Evolutionary conservation across 2,797 vertebrate genomes (phyloP).

Genomic region (Catharus ustulatus): DNA sequence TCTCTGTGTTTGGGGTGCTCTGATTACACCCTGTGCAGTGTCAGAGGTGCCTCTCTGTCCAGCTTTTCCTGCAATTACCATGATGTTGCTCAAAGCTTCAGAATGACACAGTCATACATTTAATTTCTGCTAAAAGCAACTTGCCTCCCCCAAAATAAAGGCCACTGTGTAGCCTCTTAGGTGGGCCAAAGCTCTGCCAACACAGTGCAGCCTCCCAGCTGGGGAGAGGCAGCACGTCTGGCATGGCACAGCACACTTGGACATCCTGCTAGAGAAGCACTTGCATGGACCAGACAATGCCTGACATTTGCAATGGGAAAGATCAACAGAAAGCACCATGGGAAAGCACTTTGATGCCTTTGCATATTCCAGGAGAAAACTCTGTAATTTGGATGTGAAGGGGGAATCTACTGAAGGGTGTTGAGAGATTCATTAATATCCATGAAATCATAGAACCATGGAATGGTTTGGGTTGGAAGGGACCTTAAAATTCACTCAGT

Average conservation of each 20-base stretch:
- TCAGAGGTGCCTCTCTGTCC: background rate
- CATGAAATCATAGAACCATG: rapidly evolving
- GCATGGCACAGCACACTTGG: background rate
- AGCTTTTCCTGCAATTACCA: background rate
- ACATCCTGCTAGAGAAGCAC: background rate
- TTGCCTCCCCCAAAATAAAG: background rate
- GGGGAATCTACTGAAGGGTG: background rate
- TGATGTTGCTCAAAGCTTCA: background rate
- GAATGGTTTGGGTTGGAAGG: background rate
- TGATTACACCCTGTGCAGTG: background rate
- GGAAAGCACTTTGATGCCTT: background rate
- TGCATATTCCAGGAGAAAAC: background rate
- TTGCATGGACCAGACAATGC: background rate
- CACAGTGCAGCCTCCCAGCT: background rate
- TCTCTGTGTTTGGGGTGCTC: background rate
- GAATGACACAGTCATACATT: background rate
- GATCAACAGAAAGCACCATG: background rate
- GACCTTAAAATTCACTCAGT: background rate
- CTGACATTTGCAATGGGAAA: background rate
- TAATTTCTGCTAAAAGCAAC: background rate
- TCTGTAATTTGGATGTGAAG: background rate
- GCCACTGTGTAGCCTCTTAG: background rate
- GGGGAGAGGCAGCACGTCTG: background rate
- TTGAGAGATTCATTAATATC: background rate
- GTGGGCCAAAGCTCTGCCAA: background rate